Evolutionary conservation across 2,113 vertebrate genomes (phyloP), one percentile per base, ranked within the genome.

Genomic region (Cardinalis cardinalis): DNA sequence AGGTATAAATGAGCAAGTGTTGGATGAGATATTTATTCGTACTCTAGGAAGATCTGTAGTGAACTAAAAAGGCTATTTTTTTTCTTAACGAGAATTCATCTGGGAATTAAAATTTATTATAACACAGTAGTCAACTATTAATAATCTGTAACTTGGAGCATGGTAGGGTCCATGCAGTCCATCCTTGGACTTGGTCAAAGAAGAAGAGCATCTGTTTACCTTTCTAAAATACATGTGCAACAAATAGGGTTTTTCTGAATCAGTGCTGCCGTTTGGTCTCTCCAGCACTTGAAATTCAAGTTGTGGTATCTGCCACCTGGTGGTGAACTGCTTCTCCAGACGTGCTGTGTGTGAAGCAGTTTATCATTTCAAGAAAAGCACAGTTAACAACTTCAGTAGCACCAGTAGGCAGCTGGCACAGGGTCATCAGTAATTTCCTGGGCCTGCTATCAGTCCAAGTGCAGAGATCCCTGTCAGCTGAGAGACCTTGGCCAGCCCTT

Each of bases 271-370:
- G 0, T 51, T 36, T 49, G 40, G 28, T n/a, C 48, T 21, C 56
- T 43, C 9, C 0, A 48, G 24, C 32, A 3, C 59, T 52, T 38
- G 29, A 48, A 64, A 64, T 59, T 38, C 46, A 10, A 19, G 46
- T 38, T 74, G 32, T 32, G 56, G 3, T 38, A 34, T 43, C 70
- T 91, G 92, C 89, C 93, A 92, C 75, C 95, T 90, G 55, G 79
- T 80, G 93, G 87, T 32, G 46, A 84, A 18, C n/a, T 34, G 25
- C n/a, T 60, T 41, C 51, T 87, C 31, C 29, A 5, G 24, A 18
- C 8, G 4, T 11, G 7, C 56, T 29, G 38, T 18, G 19, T 18
- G 32, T 72, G 28, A 53, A 73, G 26, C 28, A 20, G 26, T 38
- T 72, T 9, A 6, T 44, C 2, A 31, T 69, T 61, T 70, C 65